phyloP scores from a whole-genome alignment of 1,140 invertebrate genomes.

The Melanaphis sacchari region DNA sequence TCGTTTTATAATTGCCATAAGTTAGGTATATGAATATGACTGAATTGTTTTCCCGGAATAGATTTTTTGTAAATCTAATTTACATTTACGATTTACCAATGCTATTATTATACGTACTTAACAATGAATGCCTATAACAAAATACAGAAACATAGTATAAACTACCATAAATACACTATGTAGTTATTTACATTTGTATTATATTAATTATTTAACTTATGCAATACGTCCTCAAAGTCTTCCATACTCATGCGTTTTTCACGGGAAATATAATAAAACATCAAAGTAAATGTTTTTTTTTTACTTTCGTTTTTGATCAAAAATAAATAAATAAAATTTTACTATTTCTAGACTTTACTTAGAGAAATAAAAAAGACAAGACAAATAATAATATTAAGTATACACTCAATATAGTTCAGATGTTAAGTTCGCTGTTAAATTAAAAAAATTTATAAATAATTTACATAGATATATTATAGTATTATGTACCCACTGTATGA shows the following conservation, averaged over 20 bases:
- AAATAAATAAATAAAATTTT: background rate
- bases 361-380: background rate
- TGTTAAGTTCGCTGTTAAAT: background rate
- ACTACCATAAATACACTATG: background rate
- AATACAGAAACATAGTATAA: background rate
- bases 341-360: background rate
- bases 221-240: background rate
- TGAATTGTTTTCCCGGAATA: background rate
- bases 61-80: background rate
- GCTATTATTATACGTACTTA: background rate
- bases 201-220: conserved; percentile 2
- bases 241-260: background rate
- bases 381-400: too few species aligned
- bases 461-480: background rate
- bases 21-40: background rate
- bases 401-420: too few species aligned
- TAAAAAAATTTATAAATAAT: background rate
- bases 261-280: background rate
- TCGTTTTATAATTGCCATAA: background rate
- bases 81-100: background rate
- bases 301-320: background rate
- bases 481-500: background rate
- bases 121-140: background rate
- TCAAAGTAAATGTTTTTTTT: background rate
- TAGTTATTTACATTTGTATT: conserved; percentile 1